Evolutionary conservation across 2,113 vertebrate genomes (phyloP).

Genomic region (Felis catus): F.catus_Fca126_mat1.0 CM031418.1:44051501-44052000

Average conservation of each 20-base stretch:
- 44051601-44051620: not conserved
- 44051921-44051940: not conserved
- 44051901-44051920: not conserved
- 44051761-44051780: not conserved
- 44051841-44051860: not conserved
- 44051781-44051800: not conserved
- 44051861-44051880: not conserved
- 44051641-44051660: not conserved
- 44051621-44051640: not conserved
- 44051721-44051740: not conserved
- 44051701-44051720: not conserved
- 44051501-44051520: not conserved
- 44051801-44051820: not conserved
- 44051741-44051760: not conserved
- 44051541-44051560: not conserved
- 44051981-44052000: not conserved
- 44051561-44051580: not conserved
- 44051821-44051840: not conserved
- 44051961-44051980: not conserved
- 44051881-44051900: not conserved
- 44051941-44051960: not conserved
- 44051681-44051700: not conserved
- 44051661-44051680: not conserved
- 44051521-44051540: not conserved
- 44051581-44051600: not conserved